These are phyloP conservation scores for Podargus strigoides DNA, from an alignment of 2,797 vertebrate genomes.

Conservation along the genomic window DNA sequence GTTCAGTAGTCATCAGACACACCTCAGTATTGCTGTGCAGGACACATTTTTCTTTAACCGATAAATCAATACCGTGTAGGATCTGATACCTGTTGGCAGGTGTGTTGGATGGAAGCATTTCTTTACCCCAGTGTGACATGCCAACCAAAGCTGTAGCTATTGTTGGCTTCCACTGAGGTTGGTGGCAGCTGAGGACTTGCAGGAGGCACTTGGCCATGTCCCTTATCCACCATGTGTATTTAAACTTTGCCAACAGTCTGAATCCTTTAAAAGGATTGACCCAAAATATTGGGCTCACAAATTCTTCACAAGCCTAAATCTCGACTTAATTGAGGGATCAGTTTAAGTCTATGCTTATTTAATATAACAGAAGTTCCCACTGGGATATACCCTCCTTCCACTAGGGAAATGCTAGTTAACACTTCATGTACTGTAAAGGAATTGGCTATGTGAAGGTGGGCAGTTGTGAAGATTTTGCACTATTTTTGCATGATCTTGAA, in stretches of 20 bases:
- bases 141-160: background rate
- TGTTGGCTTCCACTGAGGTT: background rate
- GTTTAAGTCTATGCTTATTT: background rate
- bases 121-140: fast-evolving
- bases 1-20: too few species aligned
- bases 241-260: background rate
- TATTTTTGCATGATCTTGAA: background rate
- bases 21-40: background rate
- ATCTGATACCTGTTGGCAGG: background rate
- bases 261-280: background rate
- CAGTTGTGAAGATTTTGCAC: background rate
- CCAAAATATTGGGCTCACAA: background rate
- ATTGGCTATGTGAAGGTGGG: background rate
- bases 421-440: background rate
- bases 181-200: background rate
- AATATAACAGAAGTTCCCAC: background rate
- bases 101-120: background rate
- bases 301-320: background rate
- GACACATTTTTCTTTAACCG: background rate
- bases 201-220: background rate
- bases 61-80: background rate
- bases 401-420: background rate
- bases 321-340: too few species aligned
- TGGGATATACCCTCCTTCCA: background rate
- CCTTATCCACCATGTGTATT: too few species aligned